Base-by-base conservation (phyloP, 2,113 vertebrate species). In the Python bivittatus region DNA sequence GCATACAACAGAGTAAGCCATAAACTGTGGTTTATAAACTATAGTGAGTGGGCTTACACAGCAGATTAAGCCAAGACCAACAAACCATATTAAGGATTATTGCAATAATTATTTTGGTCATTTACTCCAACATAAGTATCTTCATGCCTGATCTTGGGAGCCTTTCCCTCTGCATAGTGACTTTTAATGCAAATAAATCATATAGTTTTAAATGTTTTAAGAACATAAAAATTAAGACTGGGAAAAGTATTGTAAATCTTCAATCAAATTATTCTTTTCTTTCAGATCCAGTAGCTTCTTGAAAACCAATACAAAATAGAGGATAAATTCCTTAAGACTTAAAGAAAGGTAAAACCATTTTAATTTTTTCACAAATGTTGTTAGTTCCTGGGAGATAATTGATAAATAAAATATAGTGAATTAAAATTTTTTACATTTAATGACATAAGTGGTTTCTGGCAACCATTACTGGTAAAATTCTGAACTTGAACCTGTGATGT, bases 231-330 rank as follows among this genome's bases (percentile, higher is more conserved):
- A 92, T 86, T 88, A 79, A 86, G 0, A 89, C 64, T 13, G 1
- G 86, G 23, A 54, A 61, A 1, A 1, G 17, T 85, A 91, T 79
- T 5, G 60, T 4, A 8, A 20, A 84, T 91, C 1, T 91, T 92
- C 42, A 44, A 38, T 9, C 23, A 53, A 13, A 8, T 12, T 52
- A 58, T 29, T 10, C 68, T 90, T 92, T 29, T 83, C 85, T 95
- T 97, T 92, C 85, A 96, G 95, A 93, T 90, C 95, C 95, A 93
- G 93, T 94, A 92, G 90, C 91, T 95, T 96, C 89, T 64, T 88
- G 95, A 94, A 96, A 84, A 93, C 61, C 92, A 94, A 86, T 58
- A 96, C 84, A 96, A 96, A 93, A 95, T 95, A 93, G 52, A 84
- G 95, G 93, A 60, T 83, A 83, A 38, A 53, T 22, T 64, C 27